phyloP scores from a whole-genome alignment of 92 coral and sea anemone species.

The Porites lobata region DNA sequence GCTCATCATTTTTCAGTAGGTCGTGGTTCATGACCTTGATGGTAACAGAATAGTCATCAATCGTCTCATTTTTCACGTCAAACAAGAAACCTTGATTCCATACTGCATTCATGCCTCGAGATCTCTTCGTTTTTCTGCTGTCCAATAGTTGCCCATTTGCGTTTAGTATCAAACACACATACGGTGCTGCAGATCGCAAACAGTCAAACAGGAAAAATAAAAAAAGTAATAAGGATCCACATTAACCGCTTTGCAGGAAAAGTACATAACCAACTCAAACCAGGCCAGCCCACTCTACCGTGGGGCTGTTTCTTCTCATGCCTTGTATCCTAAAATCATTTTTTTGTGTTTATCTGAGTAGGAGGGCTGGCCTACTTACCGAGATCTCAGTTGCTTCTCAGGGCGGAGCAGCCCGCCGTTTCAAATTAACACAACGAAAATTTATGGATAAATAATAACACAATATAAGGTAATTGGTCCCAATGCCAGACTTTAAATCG shows the following conservation, averaged over 20 bases:
- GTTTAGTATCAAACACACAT: conserved; percentile 33
- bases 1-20: conserved; percentile 80
- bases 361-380: no score
- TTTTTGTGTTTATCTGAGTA: no score
- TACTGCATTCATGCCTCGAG: conserved; percentile 76
- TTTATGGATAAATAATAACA: no score
- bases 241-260: not conserved
- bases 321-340: no score
- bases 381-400: no score
- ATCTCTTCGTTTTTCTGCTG: conserved; percentile 81
- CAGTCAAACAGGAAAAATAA: not conserved
- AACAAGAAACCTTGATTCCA: conserved; percentile 97
- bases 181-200: conserved; percentile 24
- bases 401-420: no score
- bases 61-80: conserved; percentile 77
- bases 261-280: no score
- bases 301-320: no score
- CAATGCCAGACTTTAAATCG: no score
- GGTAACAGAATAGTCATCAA: conserved; percentile 75
- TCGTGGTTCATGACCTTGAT: conserved; percentile 88
- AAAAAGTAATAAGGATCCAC: not conserved
- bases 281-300: no score
- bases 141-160: conserved; percentile 74
- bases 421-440: no score
- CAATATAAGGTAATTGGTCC: no score